Conservation (phyloP, 2,888 invertebrate genomes). For the Palloptera scutellata region DNA sequence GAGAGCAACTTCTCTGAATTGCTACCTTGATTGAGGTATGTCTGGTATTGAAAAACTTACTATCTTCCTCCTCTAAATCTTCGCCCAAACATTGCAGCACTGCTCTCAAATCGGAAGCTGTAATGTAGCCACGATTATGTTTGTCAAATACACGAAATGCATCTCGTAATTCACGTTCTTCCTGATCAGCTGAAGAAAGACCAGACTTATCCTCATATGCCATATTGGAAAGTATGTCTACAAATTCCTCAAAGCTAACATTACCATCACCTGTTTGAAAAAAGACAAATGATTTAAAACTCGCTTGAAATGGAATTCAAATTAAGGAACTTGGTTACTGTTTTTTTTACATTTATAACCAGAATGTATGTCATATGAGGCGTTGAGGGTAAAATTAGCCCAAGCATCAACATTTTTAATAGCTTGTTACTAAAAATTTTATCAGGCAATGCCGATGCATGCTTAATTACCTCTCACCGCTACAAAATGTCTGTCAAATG, state of each 20-base stretch:
- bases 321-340: not conserved
- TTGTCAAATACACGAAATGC: constrained; percentile 91
- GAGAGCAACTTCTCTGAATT: no score
- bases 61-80: constrained; percentile 88
- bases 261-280: constrained; percentile 77
- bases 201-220: constrained; percentile 71
- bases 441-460: no score
- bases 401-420: no score
- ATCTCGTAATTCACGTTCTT: constrained; percentile 83
- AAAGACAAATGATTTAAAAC: not conserved
- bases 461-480: no score
- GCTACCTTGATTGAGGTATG: no score
- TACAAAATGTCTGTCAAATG: no score
- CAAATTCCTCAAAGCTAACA: constrained; percentile 88
- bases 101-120: constrained; percentile 85
- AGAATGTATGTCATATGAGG: no score
- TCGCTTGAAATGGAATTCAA: not conserved
- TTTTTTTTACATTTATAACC: no score
- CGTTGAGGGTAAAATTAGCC: no score
- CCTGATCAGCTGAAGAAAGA: constrained; percentile 75
- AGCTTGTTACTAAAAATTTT: no score
- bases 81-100: constrained; percentile 89
- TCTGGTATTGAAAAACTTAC: constrained; percentile 67
- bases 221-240: constrained; percentile 82
- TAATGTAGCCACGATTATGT: constrained; percentile 89